Evolutionary conservation across 2,888 invertebrate species (phyloP), one percentile per base, ranked within the genome.

Genomic region (Coremacera marginata): DNA sequence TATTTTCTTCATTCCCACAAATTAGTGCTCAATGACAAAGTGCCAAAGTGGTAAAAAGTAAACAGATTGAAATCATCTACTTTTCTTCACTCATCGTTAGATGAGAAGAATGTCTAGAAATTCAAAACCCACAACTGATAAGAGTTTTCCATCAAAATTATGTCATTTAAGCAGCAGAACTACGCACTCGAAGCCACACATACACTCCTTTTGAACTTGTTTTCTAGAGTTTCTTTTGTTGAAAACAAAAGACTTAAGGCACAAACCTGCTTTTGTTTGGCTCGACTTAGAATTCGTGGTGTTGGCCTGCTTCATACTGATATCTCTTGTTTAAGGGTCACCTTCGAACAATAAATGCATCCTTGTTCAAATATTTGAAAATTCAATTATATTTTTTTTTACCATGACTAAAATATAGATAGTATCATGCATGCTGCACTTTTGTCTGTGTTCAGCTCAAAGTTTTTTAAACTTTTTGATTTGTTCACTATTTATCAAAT

Each of bases 201-300:
- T 7, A 19, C 11, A 60, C 55, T 7, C 19, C 5, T 55, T 55
- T 19, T 22, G 55, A 60, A 22, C 25, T 22, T 25, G 14, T 22
- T 19, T 27, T 9, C 22, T 27, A 9, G 37, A 9, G 63, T 16
- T 63, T 14, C n/a, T 9, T 57, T 51, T 37, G 49, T 51, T 31
- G 8, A 44, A 51, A 67, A 74, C 74, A 65, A 74, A 74, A 74
- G 74, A 74, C 37, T 55, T 52, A 55, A 34, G 55, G 37, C 31
- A 55, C 74, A 52, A 74, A 74, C 74, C 57, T 52, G 74, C 31
- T 57, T 34, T 63, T 31, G 31, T 22, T 27, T 16, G 2, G 25
- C 16, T 62, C 11, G 14, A 7, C 44, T 44, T 11, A 1, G 11
- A 14, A 11, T 44, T 44, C 3, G 44, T 44, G 14, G 11, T 14